A percentile compares a stretch with the other conserved stretches of the same genome.
Conservation (phyloP, 2,888 invertebrate genomes). For the Meiosimyza platycephala region DNA sequence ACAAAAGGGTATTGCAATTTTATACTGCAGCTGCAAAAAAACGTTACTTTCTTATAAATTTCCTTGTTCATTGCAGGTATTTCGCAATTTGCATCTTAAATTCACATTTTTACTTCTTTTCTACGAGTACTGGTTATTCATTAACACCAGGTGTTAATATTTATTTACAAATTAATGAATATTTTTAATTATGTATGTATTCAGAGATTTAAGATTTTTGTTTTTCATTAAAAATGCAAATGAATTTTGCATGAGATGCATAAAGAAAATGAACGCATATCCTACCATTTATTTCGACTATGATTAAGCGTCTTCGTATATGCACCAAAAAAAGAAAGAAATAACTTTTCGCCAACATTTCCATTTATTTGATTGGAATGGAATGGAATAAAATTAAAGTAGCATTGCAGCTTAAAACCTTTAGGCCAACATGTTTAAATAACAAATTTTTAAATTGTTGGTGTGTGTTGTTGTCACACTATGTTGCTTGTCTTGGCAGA, state of each 20-base stretch:
- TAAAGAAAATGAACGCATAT: not conserved
- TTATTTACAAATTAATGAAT: no score
- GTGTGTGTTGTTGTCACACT: not conserved
- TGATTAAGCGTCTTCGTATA: no score
- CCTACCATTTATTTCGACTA: not conserved
- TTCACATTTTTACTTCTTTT: no score
- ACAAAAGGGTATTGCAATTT: not conserved
- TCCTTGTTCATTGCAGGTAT: slow-evolving; percentile 2
- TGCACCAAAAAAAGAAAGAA: no score
- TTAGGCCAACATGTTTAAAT: not conserved
- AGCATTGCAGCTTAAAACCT: not conserved
- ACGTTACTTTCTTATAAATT: not conserved
- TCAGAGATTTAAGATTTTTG: no score
- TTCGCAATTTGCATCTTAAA: slow-evolving; percentile 12
- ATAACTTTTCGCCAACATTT: no score
- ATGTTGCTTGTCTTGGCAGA: slow-evolving; percentile 18
- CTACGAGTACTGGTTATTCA: no score
- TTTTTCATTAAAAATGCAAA: slow-evolving; percentile 12
- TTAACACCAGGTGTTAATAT: no score
- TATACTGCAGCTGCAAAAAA: not conserved
- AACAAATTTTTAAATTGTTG: not conserved
- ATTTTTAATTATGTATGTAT: no score
- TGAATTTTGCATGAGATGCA: not conserved
- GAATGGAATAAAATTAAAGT: not conserved
- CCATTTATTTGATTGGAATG: not conserved